phyloP scores from a whole-genome alignment of 2,888 invertebrate genomes.

The Drosophila paranaensis region DNA sequence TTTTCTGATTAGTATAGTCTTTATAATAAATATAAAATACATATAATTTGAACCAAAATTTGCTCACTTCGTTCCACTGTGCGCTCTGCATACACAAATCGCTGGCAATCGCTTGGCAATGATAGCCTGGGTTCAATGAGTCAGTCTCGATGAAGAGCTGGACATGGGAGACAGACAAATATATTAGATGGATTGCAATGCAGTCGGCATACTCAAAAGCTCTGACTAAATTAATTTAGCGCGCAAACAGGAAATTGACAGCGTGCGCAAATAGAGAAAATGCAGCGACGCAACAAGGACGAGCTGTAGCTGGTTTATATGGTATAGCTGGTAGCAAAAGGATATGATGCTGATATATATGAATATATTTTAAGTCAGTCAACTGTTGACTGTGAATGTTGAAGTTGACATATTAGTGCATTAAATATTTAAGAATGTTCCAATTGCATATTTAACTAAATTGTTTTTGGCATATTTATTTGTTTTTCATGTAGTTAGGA shows the following conservation, averaged over 20 bases:
- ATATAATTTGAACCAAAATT: too few relatives aligned
- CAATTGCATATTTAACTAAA: too few relatives aligned
- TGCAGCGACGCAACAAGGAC: constrained; percentile 11
- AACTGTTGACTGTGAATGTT: background rate
- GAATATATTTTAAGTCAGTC: background rate
- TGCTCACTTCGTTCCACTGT: constrained; percentile 29
- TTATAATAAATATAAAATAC: too few relatives aligned
- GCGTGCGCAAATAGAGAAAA: constrained; percentile 26
- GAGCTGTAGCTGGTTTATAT: background rate
- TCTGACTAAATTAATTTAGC: constrained; percentile 78
- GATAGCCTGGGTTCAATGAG: constrained; percentile 27
- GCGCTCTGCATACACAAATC: constrained; percentile 26
- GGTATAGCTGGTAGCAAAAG: too few relatives aligned
- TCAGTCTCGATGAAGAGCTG: constrained; percentile 37
- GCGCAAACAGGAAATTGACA: constrained; percentile 72
- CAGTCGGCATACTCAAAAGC: constrained; percentile 58
- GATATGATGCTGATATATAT: background rate
- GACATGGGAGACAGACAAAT: constrained; percentile 38
- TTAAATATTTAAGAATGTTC: background rate
- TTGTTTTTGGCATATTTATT: too few relatives aligned
- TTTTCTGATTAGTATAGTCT: too few relatives aligned
- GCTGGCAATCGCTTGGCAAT: constrained; percentile 19
- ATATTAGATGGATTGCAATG: constrained; percentile 45
- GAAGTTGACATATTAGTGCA: background rate
- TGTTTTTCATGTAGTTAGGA: too few relatives aligned